These are phyloP conservation scores for Diploscapter pachys DNA, from an alignment of 1,140 invertebrate genomes.

Conservation along the genomic window DNA sequence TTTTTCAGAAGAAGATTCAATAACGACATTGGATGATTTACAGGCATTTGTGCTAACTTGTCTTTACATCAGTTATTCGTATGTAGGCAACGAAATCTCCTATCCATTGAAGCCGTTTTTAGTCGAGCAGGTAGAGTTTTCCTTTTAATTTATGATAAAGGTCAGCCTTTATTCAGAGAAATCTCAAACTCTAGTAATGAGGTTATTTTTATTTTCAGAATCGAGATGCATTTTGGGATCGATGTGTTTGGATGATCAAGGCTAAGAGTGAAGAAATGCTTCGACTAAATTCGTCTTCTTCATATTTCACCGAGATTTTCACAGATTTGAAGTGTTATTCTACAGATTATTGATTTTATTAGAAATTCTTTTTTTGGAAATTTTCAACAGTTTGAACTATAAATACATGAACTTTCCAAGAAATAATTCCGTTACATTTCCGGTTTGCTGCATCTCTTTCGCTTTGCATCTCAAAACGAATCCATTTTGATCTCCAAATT, in stretches of 20 bases:
- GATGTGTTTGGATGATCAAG: constrained; percentile 87
- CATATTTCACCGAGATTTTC: constrained; percentile 97
- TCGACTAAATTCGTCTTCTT: constrained; percentile 92
- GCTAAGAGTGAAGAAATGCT: constrained; percentile 88
- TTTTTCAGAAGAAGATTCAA: constrained; percentile 25
- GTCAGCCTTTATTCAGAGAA: constrained; percentile 9
- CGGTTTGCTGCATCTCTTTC: too few species aligned
- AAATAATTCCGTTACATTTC: too few species aligned
- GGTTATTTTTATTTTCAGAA: constrained; percentile 61
- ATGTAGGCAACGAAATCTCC: constrained; percentile 91
- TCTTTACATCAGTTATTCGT: constrained; percentile 95
- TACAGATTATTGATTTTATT: too few species aligned
- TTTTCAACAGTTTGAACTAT: too few species aligned
- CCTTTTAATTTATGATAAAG: constrained; percentile 27
- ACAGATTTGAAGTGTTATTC: constrained; percentile 87
- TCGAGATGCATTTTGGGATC: constrained; percentile 94
- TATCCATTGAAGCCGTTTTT: constrained; percentile 98
- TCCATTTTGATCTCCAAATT: too few species aligned
- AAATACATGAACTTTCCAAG: too few species aligned
- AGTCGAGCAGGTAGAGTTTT: constrained; percentile 72
- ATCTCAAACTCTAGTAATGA: constrained; percentile 19
- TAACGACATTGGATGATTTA: constrained; percentile 80
- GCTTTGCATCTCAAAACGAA: too few species aligned
- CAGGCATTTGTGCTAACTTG: constrained; percentile 94
- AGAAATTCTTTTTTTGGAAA: too few species aligned